phyloP scores from a whole-genome alignment of 2,797 vertebrate genomes.

The Phalanger gymnotis region DNA sequence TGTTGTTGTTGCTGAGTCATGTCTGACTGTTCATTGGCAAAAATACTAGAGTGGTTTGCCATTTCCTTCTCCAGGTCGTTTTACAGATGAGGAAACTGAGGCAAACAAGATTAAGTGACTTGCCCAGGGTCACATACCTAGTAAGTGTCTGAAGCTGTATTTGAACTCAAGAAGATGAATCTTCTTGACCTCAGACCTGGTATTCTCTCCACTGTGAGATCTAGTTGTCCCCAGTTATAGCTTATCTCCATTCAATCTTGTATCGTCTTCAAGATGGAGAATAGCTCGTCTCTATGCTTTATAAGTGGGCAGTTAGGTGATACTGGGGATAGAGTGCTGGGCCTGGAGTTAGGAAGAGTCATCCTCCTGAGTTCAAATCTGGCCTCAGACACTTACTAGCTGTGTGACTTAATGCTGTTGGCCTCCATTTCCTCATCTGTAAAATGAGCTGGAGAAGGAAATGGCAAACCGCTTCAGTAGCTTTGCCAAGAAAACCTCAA shows the following conservation, averaged over 20 bases:
- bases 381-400: not conserved
- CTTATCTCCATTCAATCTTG: not conserved
- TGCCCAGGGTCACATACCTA: not conserved
- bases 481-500: not conserved
- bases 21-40: not conserved
- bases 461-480: not conserved
- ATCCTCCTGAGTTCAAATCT: not conserved
- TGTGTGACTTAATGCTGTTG: not conserved
- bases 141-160: not conserved
- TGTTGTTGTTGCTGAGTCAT: not conserved
- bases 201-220: not conserved
- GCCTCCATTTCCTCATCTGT: not conserved
- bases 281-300: not conserved
- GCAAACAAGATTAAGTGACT: not conserved
- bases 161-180: not conserved
- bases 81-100: not conserved
- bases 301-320: not conserved
- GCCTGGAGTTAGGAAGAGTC: not conserved
- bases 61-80: not conserved
- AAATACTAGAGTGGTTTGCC: not conserved
- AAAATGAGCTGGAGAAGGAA: not conserved
- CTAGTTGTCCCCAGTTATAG: not conserved
- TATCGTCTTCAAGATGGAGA: not conserved
- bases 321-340: not conserved
- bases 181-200: not conserved